Evolutionary conservation across 2,888 invertebrate genomes (phyloP), one percentile per base, ranked within the genome.

Genomic region (Hipparchia semele): DNA sequence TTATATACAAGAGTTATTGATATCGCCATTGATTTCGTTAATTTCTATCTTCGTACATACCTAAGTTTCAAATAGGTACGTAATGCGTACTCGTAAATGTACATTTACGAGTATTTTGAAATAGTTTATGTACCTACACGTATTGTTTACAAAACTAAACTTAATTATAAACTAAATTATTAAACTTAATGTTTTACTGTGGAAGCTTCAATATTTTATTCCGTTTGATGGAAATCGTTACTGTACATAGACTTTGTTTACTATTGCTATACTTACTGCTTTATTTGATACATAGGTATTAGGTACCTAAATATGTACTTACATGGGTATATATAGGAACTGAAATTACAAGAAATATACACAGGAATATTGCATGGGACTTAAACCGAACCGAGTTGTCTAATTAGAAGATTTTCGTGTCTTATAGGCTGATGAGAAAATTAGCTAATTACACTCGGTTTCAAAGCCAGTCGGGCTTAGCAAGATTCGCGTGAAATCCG

Each of bases 141-240:
- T 1, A 39, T 39, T 5, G 39, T 39, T 23, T 23, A 23, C 23
- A 23, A 23, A 23, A 23, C 23, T 23, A 23, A 23, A 23, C 23
- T 23, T 23, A 23, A 23, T 6, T 53, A 46, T 46, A 46, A 46
- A 46, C 4, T 46, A 46, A 46, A 46, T 46, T 46, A 46, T 64
- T 13, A 9, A 64, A 23, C 9, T 10, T 61, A 5, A 39, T 49
- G 7, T 49, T 51, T 51, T 64, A 13, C 23, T 61, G 46, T 6
- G 51, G 9, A 12, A 51, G 13, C 64, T 46, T 33, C 64, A 70
- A 8, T 23, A 58, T 70, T 70, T 70, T 61, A 73, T 61, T 13
- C 68, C 67, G 45, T 70, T 73, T 70, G 73, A 70, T 70, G 67
- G 61, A 61, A 70, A 73, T 70, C 70, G n/a, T 70, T 60, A 70